A percentile compares a stretch with the other conserved stretches of the same genome.
Evolutionary conservation across 2,113 vertebrate genomes (phyloP).

Genomic region (Perognathus longimembris): DNA sequence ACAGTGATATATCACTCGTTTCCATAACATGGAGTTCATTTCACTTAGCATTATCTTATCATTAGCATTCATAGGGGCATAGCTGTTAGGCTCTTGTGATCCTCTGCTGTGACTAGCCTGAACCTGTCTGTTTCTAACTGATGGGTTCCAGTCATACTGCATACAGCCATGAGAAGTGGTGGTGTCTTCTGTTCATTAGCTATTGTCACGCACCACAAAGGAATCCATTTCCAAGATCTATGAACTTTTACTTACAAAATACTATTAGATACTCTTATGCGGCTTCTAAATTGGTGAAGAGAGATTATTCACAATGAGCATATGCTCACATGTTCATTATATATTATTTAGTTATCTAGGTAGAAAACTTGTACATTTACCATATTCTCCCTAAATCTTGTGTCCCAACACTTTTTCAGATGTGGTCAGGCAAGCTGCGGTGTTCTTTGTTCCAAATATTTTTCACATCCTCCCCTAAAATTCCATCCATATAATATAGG

Average conservation of each 20-base stretch:
- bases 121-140: not conserved
- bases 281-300: slow-evolving; percentile 7
- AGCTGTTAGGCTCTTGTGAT: too few relatives aligned
- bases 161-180: not conserved
- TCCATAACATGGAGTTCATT: too few relatives aligned
- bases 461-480: not conserved
- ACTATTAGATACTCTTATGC: not conserved
- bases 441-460: not conserved
- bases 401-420: not conserved
- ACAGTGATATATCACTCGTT: too few relatives aligned
- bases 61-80: too few relatives aligned
- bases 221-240: not conserved
- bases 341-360: not conserved
- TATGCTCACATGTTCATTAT: not conserved
- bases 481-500: not conserved
- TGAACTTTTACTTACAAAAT: not conserved
- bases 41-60: too few relatives aligned
- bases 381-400: slow-evolving; percentile 7
- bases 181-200: not conserved
- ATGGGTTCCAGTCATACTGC: accelerated
- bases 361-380: not conserved
- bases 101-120: too few relatives aligned
- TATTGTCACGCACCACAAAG: not conserved
- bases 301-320: not conserved
- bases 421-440: not conserved